Base-by-base conservation (phyloP, 2,888 invertebrate genomes). In the Drosophila diplacantha region DNA sequence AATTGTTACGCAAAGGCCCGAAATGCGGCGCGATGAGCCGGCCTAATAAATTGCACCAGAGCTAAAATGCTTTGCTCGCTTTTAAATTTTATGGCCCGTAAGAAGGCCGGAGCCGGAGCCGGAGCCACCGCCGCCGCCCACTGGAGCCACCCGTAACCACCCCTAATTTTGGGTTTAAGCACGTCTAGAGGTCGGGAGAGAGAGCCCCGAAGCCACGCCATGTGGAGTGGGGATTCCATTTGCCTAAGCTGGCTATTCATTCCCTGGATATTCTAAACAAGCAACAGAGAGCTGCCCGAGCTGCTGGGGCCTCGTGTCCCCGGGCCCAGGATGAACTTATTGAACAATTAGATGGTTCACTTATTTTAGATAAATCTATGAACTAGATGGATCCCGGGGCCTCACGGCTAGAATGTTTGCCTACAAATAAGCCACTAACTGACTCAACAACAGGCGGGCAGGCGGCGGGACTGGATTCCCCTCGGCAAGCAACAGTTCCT, bases 61-160 rank as follows among this genome's bases (percentile, higher is more conserved):
- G 83, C 78, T 78, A 78, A 78, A 75, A 79, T 79, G 82, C 81
- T 83, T 77, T 83, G 81, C 84, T 78, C 81, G 78, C 81, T 81
- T 81, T 81, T 85, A 83, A 78, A 81, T 80, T 81, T 84, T 81
- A 81, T 81, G 80, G 85, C 74, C 70, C 80, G 80, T 81, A 79
- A 79, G 78, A 84, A 82, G 72, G 81, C 76, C 82, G 34, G 31
- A 22, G 46, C 46, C 14, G 20, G 38, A 14, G 18, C 46, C 14
- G 12, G 12, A 7, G 18, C 44, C 26, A 32, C 20, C n/a, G 16
- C 18, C 11, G 12, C 39, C 24, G 22, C 16, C 32, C 34, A 54
- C 38, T 32, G 53, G 53, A 50, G 20, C 41, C 55, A 61, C 58
- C 71, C 52, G 54, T 39, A 58, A 59, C 69, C 72, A 82, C 77